phyloP scores from a whole-genome alignment of 2,113 vertebrate species.

The Nothoprocta perdicaria region DNA sequence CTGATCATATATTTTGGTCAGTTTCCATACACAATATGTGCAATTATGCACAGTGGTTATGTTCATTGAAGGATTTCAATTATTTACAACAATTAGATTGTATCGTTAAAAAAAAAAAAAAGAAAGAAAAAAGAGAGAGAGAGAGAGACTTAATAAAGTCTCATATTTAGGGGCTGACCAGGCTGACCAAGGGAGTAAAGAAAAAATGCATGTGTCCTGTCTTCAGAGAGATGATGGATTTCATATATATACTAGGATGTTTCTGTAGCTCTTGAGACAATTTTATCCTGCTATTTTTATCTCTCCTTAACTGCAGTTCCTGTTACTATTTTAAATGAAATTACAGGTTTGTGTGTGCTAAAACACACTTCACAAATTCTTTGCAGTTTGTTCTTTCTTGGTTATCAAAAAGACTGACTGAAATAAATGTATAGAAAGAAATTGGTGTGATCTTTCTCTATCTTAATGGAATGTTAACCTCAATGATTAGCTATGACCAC shows the following conservation, averaged over 20 bases:
- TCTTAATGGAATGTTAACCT: constrained; percentile 69
- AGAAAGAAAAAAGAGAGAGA: background rate
- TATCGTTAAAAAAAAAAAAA: too few relatives aligned
- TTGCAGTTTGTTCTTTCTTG: background rate
- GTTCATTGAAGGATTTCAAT: background rate
- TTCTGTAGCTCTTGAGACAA: background rate
- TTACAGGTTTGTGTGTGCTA: background rate
- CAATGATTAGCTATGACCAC: constrained; percentile 48
- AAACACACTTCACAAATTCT: background rate
- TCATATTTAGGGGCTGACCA: background rate
- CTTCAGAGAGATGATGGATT: constrained; percentile 27
- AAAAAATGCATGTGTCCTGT: background rate
- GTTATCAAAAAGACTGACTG: constrained; percentile 28
- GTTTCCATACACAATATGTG: background rate
- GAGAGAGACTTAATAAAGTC: background rate
- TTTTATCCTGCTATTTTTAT: background rate
- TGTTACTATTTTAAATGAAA: background rate
- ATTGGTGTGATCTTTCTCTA: constrained; percentile 44
- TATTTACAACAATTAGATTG: background rate
- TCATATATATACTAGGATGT: background rate
- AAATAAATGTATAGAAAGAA: constrained; percentile 57
- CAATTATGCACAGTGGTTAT: background rate
- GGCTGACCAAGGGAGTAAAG: constrained; percentile 16
- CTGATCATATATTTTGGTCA: background rate
- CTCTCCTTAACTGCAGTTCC: background rate